phyloP scores from a whole-genome alignment of 2,888 invertebrate genomes.

The Hypomecis atomaria region DNA sequence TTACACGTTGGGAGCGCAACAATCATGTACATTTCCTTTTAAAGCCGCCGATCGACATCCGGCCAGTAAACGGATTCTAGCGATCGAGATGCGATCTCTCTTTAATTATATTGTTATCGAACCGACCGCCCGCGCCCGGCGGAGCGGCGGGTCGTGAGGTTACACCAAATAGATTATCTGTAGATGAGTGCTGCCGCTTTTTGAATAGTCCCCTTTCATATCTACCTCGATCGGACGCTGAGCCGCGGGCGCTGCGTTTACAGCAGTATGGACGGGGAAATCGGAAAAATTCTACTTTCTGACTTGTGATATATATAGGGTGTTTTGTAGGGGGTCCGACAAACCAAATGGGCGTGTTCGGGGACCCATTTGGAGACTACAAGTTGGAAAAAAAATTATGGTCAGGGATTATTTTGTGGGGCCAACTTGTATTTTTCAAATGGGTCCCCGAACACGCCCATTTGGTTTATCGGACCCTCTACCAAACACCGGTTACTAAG shows the following conservation, averaged over 20 bases:
- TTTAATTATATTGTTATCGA: conserved; percentile 84
- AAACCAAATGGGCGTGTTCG: no score
- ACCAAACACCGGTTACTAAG: no score
- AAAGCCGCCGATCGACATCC: conserved; percentile 72
- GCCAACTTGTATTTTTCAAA: no score
- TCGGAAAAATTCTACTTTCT: not conserved
- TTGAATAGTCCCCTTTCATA: conserved; percentile 70
- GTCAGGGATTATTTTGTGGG: no score
- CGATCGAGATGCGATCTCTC: conserved; percentile 67
- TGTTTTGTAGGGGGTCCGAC: no score
- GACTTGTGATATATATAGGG: no score
- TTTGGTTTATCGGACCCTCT: no score
- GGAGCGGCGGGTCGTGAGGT: conserved; percentile 78
- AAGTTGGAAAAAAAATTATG: no score
- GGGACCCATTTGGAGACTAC: no score
- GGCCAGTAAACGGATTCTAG: conserved; percentile 47
- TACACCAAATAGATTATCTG: conserved; percentile 83
- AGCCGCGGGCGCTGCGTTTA: conserved; percentile 37
- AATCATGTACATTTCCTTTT: conserved; percentile 74
- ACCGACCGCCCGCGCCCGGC: conserved; percentile 47
- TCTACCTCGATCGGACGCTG: conserved; percentile 70
- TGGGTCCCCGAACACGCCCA: no score
- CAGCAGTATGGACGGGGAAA: conserved; percentile 18
- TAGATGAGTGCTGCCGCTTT: conserved; percentile 74
- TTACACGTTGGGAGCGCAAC: conserved; percentile 68